A percentile compares a stretch with the other conserved stretches of the same genome.
Evolutionary conservation across 1,140 invertebrate species (phyloP).

Genomic region (Apis laboriosa): DNA sequence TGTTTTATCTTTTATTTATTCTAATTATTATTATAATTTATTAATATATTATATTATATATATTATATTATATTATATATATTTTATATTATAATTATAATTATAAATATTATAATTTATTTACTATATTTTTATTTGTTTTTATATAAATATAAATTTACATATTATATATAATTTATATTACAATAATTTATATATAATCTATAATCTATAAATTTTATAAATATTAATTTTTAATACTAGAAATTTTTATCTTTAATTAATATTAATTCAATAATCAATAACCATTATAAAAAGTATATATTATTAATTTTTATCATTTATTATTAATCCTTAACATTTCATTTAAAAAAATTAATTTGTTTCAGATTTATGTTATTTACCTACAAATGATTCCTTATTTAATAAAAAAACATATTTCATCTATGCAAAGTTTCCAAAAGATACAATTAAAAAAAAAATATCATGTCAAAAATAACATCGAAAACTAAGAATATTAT

Average conservation of each 20-base stretch:
- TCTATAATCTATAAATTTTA: neutral
- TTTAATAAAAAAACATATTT: conserved; percentile 8
- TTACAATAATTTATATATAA: no score
- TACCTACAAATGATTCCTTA: neutral
- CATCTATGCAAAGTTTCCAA: neutral
- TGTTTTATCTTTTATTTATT: no score
- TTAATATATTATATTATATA: no score
- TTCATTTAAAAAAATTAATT: no score
- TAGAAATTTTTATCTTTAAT: neutral
- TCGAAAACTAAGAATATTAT: neutral
- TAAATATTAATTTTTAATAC: neutral
- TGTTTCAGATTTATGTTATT: conserved; percentile 4
- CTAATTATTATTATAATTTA: no score
- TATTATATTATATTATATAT: no score
- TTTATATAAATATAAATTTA: neutral
- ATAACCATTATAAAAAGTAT: neutral
- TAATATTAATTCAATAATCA: neutral
- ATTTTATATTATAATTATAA: no score
- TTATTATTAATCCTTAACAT: neutral
- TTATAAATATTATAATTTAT: no score
- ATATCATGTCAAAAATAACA: neutral
- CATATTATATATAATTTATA: no score
- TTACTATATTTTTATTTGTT: neutral
- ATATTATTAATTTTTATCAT: neutral
- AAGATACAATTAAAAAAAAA: neutral